Base-by-base conservation (phyloP, 2,113 vertebrate genomes). In the Corvus hawaiiensis region DNA sequence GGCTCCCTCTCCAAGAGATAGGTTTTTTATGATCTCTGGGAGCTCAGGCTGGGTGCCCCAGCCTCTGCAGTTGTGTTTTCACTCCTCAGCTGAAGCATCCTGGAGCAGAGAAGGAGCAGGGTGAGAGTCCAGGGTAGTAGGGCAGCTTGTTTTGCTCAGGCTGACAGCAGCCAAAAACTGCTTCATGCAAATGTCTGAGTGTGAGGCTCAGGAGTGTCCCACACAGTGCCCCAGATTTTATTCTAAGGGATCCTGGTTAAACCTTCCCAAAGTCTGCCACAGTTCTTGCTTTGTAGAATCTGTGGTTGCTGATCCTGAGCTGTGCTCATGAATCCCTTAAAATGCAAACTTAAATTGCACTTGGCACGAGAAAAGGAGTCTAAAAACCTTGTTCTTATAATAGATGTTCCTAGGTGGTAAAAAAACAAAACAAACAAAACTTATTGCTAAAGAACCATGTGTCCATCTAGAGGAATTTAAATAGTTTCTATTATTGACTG, bases 391-490 rank as follows among this genome's bases (percentile, higher is more conserved):
- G 92, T 90, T 96, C 88, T 94, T 96, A 68, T 73, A 93, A 96
- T 94, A 95, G 84, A 91, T 87, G 87, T 95, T 93, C 95, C 74
- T 0, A 89, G 83, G 86, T 89, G 77, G 77, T 93, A 79, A 73
- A 67, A 87, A 76, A 79, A 46, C 72, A 81, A 92, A 94, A 90
- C 90, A 96, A 97, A 95, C 73, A 97, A 94, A 95, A 52, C 59
- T 82, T 66, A 87, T 86, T 97, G 83, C 76, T 94, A 33, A 91
- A 96, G 87, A 75, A 77, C 94, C 68, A 3, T 76, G 59, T 93
- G 63, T 90, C 88, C 90, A 94, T 87, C 83, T 84, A 77, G 84
- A 96, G 92, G 90, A 87, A 92, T 95, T 87, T 75, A 89, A 92
- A 86, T 72, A 30, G 93, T 92, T 96, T 84, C 95, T 94, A 82